Evolutionary conservation across 2,113 vertebrate species (phyloP), one percentile per base, ranked within the genome.

Genomic region (Sapayoa aenigma): DNA sequence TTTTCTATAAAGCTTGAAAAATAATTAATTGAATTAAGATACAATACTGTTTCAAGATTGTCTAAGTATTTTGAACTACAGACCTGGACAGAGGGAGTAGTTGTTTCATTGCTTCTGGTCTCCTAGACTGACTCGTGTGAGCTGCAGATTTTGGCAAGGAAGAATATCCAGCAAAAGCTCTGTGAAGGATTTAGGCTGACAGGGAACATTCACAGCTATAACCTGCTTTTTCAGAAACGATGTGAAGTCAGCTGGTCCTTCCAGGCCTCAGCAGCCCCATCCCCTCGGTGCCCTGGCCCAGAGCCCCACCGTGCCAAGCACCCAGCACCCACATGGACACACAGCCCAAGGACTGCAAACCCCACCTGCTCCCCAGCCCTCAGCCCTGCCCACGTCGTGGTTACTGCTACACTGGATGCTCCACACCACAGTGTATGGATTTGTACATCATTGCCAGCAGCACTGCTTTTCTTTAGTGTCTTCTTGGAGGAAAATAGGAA

Each of bases 291-390:
- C 49, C 68, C 59, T 25, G 24, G 41, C 71, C 35, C 75, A 56
- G 35, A 60, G 41, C 9, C 12, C 3, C 7, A 0, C 52, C 6
- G 20, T 44, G 41, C 62, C 39, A 58, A 28, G 25, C n/a, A 31
- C 20, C 28, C 14, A 25, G 18, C 37, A n/a, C 9, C 21, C 21
- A 1, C 4, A 28, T 17, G 35, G 41, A 47, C 18, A 1, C 2
- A 14, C 0, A 0, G 22, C 44, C 7, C 31, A 66, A 28, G 2
- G 11, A 37, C 28, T 27, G 49, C 65, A 71, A 39, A 58, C 21
- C 20, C 46, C 46, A 47, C 9, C 46, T 35, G 53, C 31, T 42
- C 58, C 23, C 56, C 30, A 67, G 74, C 14, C 35, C 28, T 68
- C 44, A 16, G 17, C 46, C 15, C 7, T 15, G 24, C 46, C 31